Base-by-base conservation (phyloP, 2,113 vertebrate genomes). In the Eretmochelys imbricata region DNA sequence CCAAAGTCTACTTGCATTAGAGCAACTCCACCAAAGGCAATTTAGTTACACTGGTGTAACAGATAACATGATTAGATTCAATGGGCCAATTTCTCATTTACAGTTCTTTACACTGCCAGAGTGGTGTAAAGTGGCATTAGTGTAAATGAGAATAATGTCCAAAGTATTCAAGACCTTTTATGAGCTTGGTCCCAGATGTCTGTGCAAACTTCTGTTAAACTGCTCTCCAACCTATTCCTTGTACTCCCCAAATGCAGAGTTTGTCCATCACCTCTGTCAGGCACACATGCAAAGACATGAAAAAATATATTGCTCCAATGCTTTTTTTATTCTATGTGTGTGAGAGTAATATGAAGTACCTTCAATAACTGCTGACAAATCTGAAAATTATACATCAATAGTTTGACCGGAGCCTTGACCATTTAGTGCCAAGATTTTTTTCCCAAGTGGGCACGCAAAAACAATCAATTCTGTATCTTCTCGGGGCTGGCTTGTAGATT, bases 321-420 rank as follows among this genome's bases (percentile, higher is more conserved):
- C 42, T 49, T 11, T 59, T 57, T 29, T 75, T 2, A 48, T 90
- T 93, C 55, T 72, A 13, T 2, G 5, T 54, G 5, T 54, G 4
- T 24, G 31, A 12, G 42, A 79, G 22, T 59, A 92, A 89, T 46
- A 42, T 59, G 49, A 85, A 91, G 90, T 62, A 79, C 75, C 16
- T 84, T 35, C 27, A 90, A 80, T 69, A 92, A 89, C 46, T 92
- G 42, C n/a, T 54, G 69, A 80, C 48, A 93, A 88, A 80, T 91
- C 82, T 35, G 49, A 85, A 93, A 85, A 72, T 17, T 10, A 49
- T 69, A 25, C 14, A 48, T 69, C 42, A 80, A 31, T 86, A 29
- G 42, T 55, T 13, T 87, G 82, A 78, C 81, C 29, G 78, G 65
- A 72, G 35, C n/a, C n/a, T 72, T 72, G 31, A 72, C n/a, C 13